Evolutionary conservation across 2,888 invertebrate genomes (phyloP).

Genomic region (Acronicta psi): DNA sequence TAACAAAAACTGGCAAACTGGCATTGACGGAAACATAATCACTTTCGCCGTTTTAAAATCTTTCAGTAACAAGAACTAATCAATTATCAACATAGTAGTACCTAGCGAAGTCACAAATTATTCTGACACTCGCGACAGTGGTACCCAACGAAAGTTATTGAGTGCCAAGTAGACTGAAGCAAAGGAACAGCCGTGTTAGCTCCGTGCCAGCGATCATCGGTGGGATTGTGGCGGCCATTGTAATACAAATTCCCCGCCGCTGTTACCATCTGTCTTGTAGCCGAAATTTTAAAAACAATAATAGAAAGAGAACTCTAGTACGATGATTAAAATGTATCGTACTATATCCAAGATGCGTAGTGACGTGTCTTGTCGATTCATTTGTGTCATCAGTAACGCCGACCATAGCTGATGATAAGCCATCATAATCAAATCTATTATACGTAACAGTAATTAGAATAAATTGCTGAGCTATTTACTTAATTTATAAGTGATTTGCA

Average conservation of each 20-base stretch:
- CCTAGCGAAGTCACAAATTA: conserved; percentile 74
- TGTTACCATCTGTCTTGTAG: conserved; percentile 80
- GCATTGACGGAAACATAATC: conserved; percentile 29
- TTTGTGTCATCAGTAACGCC: not conserved
- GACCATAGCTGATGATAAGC: conserved; percentile 32
- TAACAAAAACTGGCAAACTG: conserved; percentile 18
- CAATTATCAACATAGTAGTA: conserved; percentile 61
- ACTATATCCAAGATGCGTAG: conserved; percentile 45
- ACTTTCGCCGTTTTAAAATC: conserved; percentile 19
- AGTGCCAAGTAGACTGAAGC: conserved; percentile 85
- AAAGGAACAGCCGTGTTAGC: conserved; percentile 78
- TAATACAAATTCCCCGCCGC: conserved; percentile 81
- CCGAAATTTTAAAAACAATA: conserved; percentile 76
- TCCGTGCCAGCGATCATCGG: conserved; percentile 81
- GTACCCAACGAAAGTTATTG: conserved; percentile 75
- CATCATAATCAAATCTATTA: conserved; percentile 33
- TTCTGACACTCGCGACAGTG: conserved; percentile 71
- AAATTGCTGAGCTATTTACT: conserved; percentile 45
- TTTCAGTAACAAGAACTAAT: conserved; percentile 42
- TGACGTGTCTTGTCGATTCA: conserved; percentile 48
- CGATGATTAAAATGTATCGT: conserved; percentile 62
- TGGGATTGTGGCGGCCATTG: conserved; percentile 78
- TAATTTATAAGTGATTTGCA: conserved; percentile 61
- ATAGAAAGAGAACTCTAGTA: conserved; percentile 60
- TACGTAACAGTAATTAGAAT: conserved; percentile 36